Conservation (phyloP, 2,113 vertebrate species). For the Illadopsis cleaveri region DNA sequence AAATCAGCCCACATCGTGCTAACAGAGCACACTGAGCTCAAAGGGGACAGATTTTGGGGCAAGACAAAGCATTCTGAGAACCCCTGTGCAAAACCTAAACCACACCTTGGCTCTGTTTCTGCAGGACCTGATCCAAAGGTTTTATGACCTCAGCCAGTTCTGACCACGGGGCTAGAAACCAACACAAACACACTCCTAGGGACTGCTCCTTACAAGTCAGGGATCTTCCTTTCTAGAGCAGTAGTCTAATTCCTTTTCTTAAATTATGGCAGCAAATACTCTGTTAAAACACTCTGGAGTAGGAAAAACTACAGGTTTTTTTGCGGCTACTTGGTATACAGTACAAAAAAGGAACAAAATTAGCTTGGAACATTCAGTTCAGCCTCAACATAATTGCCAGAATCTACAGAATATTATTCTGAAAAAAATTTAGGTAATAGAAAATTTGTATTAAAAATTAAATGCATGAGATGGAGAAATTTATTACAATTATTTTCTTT, state of each 20-base stretch:
- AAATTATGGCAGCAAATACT: neutral
- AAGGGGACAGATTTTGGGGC: neutral
- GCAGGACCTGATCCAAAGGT: neutral
- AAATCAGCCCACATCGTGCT: neutral
- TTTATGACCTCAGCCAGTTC: neutral
- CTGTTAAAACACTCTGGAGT: neutral
- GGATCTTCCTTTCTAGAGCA: neutral
- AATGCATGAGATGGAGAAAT: neutral
- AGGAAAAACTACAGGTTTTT: neutral
- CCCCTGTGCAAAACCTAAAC: neutral
- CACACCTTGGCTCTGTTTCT: neutral
- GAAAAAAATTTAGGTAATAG: neutral
- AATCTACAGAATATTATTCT: neutral
- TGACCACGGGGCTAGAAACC: accelerated
- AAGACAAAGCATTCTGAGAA: neutral
- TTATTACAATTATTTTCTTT: neutral
- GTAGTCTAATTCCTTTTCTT: neutral
- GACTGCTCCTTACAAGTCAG: neutral
- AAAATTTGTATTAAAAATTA: neutral
- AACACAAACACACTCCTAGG: neutral
- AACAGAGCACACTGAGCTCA: neutral
- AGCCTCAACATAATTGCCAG: neutral
- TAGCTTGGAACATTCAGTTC: neutral
- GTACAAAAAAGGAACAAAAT: neutral
- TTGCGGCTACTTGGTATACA: neutral